Percentiles rank a stretch among this genome's conserved stretches.
These are phyloP conservation scores for Mycalesis mineus DNA, from an alignment of 2,888 invertebrate species.

Conservation along the genomic window DNA sequence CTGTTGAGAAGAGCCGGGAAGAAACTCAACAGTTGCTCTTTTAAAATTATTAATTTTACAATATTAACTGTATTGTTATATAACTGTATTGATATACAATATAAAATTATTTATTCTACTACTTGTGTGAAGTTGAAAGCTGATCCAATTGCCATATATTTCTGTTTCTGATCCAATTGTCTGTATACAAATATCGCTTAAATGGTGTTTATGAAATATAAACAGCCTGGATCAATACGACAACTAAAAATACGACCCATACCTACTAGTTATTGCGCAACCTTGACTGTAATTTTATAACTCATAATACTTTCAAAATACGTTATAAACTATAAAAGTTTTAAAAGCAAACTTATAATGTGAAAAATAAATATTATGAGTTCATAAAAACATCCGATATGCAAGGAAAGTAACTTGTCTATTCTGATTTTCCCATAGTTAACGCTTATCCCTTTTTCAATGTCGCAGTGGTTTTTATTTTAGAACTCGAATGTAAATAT, in stretches of 20 bases:
- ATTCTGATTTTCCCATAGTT: background rate
- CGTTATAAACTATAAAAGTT: slow-evolving; percentile 10
- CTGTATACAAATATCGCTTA: background rate
- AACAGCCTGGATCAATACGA: background rate
- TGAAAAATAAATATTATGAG: background rate
- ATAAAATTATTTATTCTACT: no score
- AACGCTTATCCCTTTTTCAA: slow-evolving; percentile 17
- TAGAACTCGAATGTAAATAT: slow-evolving; percentile 17
- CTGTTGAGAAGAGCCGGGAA: no score
- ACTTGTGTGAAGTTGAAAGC: no score
- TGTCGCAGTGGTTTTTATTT: slow-evolving; percentile 22
- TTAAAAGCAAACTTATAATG: slow-evolving; percentile 7
- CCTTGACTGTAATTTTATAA: slow-evolving; percentile 9
- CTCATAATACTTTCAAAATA: slow-evolving; percentile 8
- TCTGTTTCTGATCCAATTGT: no score
- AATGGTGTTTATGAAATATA: no score
- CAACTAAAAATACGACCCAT: background rate
- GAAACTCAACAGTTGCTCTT: no score
- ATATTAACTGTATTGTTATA: no score
- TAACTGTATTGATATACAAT: no score
- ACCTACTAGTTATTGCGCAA: background rate
- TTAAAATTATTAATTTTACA: no score
- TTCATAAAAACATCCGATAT: slow-evolving; percentile 3
- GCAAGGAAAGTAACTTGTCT: background rate
- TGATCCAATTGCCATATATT: no score